A percentile compares a stretch with the other conserved stretches of the same genome.
Evolutionary conservation across 2,797 vertebrate genomes (phyloP).

Genomic region (Sitta carolinensis): DNA sequence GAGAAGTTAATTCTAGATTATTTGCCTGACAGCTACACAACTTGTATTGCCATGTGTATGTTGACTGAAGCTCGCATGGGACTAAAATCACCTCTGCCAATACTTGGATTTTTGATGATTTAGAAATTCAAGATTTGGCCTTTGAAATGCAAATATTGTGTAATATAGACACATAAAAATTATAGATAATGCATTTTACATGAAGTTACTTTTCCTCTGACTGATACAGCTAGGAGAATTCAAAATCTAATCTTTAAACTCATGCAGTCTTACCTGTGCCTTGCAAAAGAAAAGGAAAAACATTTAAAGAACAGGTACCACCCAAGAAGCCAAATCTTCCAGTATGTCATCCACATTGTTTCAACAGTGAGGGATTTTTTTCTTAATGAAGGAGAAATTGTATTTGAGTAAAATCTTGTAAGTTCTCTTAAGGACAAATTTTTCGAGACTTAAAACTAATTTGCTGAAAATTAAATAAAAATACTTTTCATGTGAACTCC

Average conservation of each 20-base stretch:
- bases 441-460: neutral
- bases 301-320: neutral
- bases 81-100: neutral
- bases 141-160: neutral
- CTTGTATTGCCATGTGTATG: neutral
- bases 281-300: neutral
- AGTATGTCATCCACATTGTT: neutral
- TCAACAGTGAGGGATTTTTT: neutral
- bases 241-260: neutral
- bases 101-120: neutral
- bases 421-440: neutral
- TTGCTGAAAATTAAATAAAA: neutral
- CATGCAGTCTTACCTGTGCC: neutral
- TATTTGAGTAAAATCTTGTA: neutral
- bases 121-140: neutral
- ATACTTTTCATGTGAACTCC: neutral
- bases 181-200: neutral
- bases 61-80: neutral
- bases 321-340: neutral
- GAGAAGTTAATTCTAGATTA: neutral
- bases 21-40: neutral
- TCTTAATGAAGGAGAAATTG: neutral
- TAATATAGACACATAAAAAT: neutral
- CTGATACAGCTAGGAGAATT: neutral
- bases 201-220: neutral